A percentile compares a stretch with the other conserved stretches of the same genome.
Evolutionary conservation across 2,113 vertebrate genomes (phyloP).

Genomic region (Clarias magur): DNA sequence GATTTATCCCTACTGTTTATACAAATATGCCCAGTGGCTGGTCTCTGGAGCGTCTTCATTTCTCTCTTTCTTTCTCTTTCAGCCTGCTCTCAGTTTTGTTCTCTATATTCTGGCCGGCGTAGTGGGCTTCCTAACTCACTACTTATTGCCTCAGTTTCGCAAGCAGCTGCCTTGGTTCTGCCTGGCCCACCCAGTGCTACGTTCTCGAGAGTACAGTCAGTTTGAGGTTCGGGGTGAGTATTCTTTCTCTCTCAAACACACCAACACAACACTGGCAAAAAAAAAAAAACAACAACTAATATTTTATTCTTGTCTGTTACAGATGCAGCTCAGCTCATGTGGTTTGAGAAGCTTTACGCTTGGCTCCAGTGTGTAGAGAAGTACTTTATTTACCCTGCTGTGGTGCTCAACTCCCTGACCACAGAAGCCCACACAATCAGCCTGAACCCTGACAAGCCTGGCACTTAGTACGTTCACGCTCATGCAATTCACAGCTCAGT

Average conservation of each 20-base stretch:
- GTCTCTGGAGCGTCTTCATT: neutral
- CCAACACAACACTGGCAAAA: neutral
- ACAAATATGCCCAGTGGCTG: neutral
- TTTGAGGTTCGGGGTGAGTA: constrained; percentile 88
- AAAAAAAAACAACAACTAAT: neutral
- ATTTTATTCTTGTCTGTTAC: neutral
- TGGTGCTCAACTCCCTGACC: constrained; percentile 86
- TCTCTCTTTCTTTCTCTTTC: constrained; percentile 13
- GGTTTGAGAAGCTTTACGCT: constrained; percentile 89
- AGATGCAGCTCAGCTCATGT: constrained; percentile 91
- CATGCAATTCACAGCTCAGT: neutral
- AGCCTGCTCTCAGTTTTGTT: constrained; percentile 87
- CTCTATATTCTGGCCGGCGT: constrained; percentile 83
- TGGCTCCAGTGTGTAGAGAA: constrained; percentile 90
- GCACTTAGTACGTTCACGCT: constrained; percentile 78
- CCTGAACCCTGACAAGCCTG: constrained; percentile 80
- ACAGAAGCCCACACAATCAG: constrained; percentile 81
- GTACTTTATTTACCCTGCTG: constrained; percentile 86
- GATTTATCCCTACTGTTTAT: neutral
- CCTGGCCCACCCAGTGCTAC: constrained; percentile 85
- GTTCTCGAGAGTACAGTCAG: constrained; percentile 87
- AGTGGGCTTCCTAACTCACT: constrained; percentile 86
- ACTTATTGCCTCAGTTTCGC: constrained; percentile 87
- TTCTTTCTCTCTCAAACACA: neutral
- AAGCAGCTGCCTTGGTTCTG: constrained; percentile 93